These are phyloP conservation scores for Cataglyphis albicans DNA, from an alignment of 2,888 invertebrate species.

Conservation along the genomic window DNA sequence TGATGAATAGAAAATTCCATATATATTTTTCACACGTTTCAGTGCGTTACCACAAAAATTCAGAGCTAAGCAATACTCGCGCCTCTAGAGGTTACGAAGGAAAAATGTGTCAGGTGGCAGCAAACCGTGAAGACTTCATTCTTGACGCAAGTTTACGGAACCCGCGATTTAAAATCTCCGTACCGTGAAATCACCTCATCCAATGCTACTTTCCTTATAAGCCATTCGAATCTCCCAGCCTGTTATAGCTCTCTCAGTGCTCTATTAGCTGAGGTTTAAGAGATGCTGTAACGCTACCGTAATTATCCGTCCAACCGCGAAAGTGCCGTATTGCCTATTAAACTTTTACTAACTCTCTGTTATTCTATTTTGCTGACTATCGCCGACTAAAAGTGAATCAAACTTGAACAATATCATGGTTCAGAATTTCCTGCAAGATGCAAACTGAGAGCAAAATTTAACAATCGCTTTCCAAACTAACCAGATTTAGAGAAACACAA, in stretches of 20 bases:
- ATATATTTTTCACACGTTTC: slow-evolving; percentile 7
- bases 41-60: background rate
- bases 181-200: slow-evolving; percentile 78
- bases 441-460: background rate
- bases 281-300: slow-evolving; percentile 22
- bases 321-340: slow-evolving; percentile 38
- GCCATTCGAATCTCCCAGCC: slow-evolving; percentile 37
- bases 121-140: slow-evolving; percentile 77
- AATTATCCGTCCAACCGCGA: slow-evolving; percentile 19
- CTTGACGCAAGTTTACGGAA: slow-evolving; percentile 62
- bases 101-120: slow-evolving; percentile 57
- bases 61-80: slow-evolving; percentile 17
- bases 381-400: background rate
- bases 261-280: slow-evolving; percentile 47
- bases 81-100: slow-evolving; percentile 24
- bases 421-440: background rate
- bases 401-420: background rate
- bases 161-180: slow-evolving; percentile 74
- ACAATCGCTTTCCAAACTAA: background rate
- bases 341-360: slow-evolving; percentile 26
- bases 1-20: background rate
- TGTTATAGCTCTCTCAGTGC: slow-evolving; percentile 37
- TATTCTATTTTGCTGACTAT: slow-evolving; percentile 7
- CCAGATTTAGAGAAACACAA: background rate
- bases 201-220: slow-evolving; percentile 38